Conservation (phyloP, 1,140 invertebrate species). For the Oscheius sp. region DNA sequence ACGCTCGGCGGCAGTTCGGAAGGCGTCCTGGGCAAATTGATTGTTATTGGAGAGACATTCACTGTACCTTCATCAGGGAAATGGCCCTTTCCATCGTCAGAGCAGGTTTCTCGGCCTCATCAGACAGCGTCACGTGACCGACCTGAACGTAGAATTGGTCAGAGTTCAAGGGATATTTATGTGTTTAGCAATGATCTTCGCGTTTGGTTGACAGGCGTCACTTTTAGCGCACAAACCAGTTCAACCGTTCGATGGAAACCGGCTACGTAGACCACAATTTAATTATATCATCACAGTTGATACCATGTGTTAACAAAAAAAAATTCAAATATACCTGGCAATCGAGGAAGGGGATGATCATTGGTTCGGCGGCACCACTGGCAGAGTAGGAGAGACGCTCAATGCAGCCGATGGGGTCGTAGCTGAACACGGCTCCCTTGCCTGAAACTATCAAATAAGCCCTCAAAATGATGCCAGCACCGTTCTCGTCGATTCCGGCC, state of each 20-base stretch:
- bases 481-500: constrained; percentile 74
- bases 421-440: constrained; percentile 89
- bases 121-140: constrained; percentile 46
- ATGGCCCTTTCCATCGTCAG: constrained; percentile 77
- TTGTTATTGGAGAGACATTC: constrained; percentile 61
- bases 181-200: too few species aligned
- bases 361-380: constrained; percentile 70
- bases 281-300: constrained; percentile 5
- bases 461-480: constrained; percentile 50
- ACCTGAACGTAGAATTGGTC: constrained; percentile 40
- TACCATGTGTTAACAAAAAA: constrained; percentile 23
- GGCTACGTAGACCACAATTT: too few species aligned
- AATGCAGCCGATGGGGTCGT: constrained; percentile 92
- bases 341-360: constrained; percentile 68
- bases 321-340: constrained; percentile 62
- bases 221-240: too few species aligned
- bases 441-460: constrained; percentile 67
- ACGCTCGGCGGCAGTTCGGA: constrained; percentile 91
- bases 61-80: constrained; percentile 75
- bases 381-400: constrained; percentile 77
- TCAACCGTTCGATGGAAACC: too few species aligned
- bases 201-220: too few species aligned
- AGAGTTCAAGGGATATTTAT: background rate
- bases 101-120: constrained; percentile 57
- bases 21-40: too few species aligned